Base-by-base conservation (phyloP, 1,140 invertebrate genomes). In the Drosophila azteca region DNA sequence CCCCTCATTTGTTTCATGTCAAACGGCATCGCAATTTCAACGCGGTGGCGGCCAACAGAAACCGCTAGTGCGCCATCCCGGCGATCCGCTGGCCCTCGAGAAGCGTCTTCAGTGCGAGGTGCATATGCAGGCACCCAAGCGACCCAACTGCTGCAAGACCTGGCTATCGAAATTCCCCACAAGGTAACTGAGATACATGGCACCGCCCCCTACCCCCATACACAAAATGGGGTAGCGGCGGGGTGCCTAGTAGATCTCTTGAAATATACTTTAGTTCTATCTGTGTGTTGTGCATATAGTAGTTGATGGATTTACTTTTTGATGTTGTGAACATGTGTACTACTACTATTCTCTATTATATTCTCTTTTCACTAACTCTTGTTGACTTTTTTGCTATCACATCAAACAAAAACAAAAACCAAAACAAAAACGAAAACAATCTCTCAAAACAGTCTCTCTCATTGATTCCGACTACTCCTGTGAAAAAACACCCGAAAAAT, bases 111-210 rank as follows among this genome's bases (percentile, higher is more conserved):
- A 97, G 92, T 97, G 97, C 93, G 96, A 97, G 93, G 94, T 96
- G 58, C 94, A 95, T 91, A 95, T 96, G 93, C 94, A 94, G 92
- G 93, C 94, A 79, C 93, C 93, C 75, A 93, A 94, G 92, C 94
- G 95, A 90, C 93, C 93, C 67, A 96, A 96, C 93, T 97, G 96
- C 94, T 98, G 97, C 93, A 94, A 95, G 91, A 95, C 96, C 87
- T 98, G 97, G 97, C 95, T 98, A 91, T 97, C 97, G 92, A 98
- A 98, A 94, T 98, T 97, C 93, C 96, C 96, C 60, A 92, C 90
- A 82, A 92, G 90, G 90, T 91, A 91, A 91, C 66, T 71, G 53
- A 46, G 67, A 44, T 60, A 8, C 54, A 52, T 50, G 50, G 45
- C 45, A 46, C 13, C 20, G 35, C 11, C 53, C 24, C 43, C 48